Evolutionary conservation across 2,113 vertebrate species (phyloP), one percentile per base, ranked within the genome.

Genomic region (Sapayoa aenigma): DNA sequence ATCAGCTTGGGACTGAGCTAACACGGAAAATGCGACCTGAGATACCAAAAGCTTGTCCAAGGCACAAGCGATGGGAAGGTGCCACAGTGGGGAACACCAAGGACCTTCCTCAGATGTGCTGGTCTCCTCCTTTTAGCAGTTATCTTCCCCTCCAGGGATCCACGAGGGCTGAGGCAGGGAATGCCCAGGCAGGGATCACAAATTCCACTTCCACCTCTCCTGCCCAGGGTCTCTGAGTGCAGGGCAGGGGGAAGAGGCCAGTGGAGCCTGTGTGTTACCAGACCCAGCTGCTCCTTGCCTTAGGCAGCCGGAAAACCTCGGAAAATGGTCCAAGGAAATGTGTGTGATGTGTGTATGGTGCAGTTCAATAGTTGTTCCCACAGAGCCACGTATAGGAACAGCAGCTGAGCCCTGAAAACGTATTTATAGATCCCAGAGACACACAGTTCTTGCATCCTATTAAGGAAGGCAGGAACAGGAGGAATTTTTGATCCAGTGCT

Each of bases 401-500:
- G 84, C 93, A 72, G 87, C 58, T 56, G 62, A 82, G 76, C 73
- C 76, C 53, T 89, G 84, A 65, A 33, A 39, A 31, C 92, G 95
- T 91, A 88, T 62, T 90, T 85, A 65, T 93, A 84, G 93, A 81
- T 73, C 35, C 87, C 72, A 49, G 67, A 67, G 82, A 65, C 49
- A 28, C 71, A 19, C 62, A 49, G 74, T 30, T 81, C 81, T 50
- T 49, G 17, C 49, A 65, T 94, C 87, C 96, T 85, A 72, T 94
- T 96, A 96, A 85, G 5, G 31, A 82, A 65, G 86, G 71, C 84
- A 94, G 85, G 66, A 85, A 42, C 14, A 18, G 55, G 68, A 85
- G 84, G 58, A 55, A 67, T 82, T 89, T 96, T 93, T 93, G 76
- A 78, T 89, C 68, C 85, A 63, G 59, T 55, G 69, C 84, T 90